These are phyloP conservation scores for Erynnis tages DNA, from an alignment of 2,888 invertebrate genomes.

Conservation along the genomic window DNA sequence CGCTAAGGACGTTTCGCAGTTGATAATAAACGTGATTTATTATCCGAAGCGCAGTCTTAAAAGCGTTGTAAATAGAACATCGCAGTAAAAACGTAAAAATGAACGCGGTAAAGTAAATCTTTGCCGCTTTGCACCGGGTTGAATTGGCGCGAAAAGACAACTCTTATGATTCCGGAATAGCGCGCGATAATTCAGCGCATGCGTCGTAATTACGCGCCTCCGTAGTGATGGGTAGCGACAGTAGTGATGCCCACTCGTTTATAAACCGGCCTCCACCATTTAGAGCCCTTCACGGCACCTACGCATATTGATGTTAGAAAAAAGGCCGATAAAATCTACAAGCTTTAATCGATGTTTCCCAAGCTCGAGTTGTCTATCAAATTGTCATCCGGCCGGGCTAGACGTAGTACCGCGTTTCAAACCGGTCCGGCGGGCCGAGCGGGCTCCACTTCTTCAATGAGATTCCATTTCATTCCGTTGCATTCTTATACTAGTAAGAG, in stretches of 20 bases:
- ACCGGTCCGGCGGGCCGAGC: slow-evolving; percentile 66
- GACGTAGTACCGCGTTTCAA: slow-evolving; percentile 58
- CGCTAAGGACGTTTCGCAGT: slow-evolving; percentile 30
- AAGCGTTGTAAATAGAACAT: slow-evolving; percentile 34
- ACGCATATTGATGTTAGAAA: slow-evolving; percentile 3
- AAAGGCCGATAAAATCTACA: slow-evolving; percentile 28
- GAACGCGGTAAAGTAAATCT: slow-evolving; percentile 38
- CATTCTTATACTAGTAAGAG: slow-evolving; percentile 76
- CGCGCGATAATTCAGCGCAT: slow-evolving; percentile 47
- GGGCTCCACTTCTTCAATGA: slow-evolving; percentile 75
- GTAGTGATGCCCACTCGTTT: neutral
- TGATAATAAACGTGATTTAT: slow-evolving; percentile 44
- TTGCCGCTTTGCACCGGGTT: slow-evolving; percentile 34
- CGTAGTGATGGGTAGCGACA: too few relatives aligned
- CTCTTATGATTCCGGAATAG: slow-evolving; percentile 30
- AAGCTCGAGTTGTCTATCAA: slow-evolving; percentile 60
- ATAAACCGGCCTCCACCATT: slow-evolving; percentile 5
- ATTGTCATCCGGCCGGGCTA: slow-evolving; percentile 64
- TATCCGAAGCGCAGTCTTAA: slow-evolving; percentile 35
- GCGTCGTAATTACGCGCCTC: slow-evolving; percentile 50
- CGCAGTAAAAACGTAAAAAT: slow-evolving; percentile 40
- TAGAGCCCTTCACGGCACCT: slow-evolving; percentile 30
- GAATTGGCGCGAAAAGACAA: slow-evolving; percentile 63
- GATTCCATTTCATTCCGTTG: slow-evolving; percentile 78
- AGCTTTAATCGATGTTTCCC: slow-evolving; percentile 33